Evolutionary conservation across 2,888 invertebrate species (phyloP), one percentile per base, ranked within the genome.

Genomic region (Muschampia plurimacula): DNA sequence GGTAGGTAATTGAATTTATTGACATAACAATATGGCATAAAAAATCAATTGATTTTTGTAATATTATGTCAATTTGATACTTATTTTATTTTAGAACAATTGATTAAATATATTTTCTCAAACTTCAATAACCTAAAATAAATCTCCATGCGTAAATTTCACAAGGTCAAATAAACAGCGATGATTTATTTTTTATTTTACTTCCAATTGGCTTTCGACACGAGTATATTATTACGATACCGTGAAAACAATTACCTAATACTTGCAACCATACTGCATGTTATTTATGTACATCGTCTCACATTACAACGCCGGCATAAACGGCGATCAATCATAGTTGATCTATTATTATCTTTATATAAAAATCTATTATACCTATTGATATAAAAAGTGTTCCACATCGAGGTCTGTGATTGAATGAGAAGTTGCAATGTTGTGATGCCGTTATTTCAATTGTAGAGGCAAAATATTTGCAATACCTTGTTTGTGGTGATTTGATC

Each of bases 291-390:
- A 52, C 32, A 59, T 7, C 15, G 15, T 55, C 7, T 60, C 7
- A 15, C 41, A 41, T 15, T 63, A 63, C 62, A 39, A 9, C 62
- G 15, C 15, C 10, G 39, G 13, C 39, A 41, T 41, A 63, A 41
- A 41, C 41, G 3, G 22, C 41, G 41, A 63, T 63, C 62, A 22
- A 22, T 63, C 62, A 41, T 41, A 63, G n/a, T 4, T 63, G 41
- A 63, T 63, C 41, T 41, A 63, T 41, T 41, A 41, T 63, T 63
- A 63, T 63, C 13, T 63, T 41, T 63, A 41, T 10, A 41, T 32
- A 41, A 63, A 63, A 63, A 63, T 63, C 62, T 63, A 63, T 63
- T 63, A 63, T 63, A 63, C 22, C 22, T 22, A 22, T 63, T 63
- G 32, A n/a, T 60, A 63, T 0, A 63, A 63, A 63, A 60, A 60